Conservation (phyloP, 2,113 vertebrate species). For the Urocolius indicus region DNA sequence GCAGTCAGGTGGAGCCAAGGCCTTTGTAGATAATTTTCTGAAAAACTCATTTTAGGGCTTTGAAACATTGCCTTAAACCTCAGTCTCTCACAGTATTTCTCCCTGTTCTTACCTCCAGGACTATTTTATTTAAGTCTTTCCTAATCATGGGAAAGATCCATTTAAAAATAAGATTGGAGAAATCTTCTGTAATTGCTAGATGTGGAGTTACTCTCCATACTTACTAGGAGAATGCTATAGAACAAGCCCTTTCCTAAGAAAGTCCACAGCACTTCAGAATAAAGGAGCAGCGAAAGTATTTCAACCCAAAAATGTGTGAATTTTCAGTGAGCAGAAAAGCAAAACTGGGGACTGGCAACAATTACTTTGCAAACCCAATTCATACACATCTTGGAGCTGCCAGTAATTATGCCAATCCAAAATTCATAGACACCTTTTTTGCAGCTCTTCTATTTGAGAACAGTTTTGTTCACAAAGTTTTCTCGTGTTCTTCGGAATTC, state of each 20-base stretch:
- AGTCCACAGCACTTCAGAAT: not conserved
- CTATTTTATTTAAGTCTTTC: not conserved
- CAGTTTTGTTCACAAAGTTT: not conserved
- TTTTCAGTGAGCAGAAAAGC: not conserved
- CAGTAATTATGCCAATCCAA: not conserved
- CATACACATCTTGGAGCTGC: not conserved
- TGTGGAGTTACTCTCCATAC: not conserved
- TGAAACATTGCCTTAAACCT: not conserved
- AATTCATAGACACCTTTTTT: not conserved
- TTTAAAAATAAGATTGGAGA: not conserved
- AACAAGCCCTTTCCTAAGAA: not conserved
- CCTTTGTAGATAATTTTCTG: not conserved
- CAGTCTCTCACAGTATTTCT: not conserved
- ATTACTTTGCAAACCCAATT: not conserved
- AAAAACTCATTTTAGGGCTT: not conserved
- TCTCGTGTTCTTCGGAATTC: not conserved
- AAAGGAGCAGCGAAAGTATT: not conserved
- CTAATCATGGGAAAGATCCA: not conserved
- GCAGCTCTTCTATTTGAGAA: not conserved
- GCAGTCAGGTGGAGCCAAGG: not conserved
- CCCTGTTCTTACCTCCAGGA: not conserved
- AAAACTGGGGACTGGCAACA: not conserved
- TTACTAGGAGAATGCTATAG: not conserved
- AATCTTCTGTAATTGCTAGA: not conserved
- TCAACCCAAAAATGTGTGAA: accelerated